Evolutionary conservation across 2,888 invertebrate species (phyloP), one percentile per base, ranked within the genome.

Genomic region (Melanostoma scalare): DNA sequence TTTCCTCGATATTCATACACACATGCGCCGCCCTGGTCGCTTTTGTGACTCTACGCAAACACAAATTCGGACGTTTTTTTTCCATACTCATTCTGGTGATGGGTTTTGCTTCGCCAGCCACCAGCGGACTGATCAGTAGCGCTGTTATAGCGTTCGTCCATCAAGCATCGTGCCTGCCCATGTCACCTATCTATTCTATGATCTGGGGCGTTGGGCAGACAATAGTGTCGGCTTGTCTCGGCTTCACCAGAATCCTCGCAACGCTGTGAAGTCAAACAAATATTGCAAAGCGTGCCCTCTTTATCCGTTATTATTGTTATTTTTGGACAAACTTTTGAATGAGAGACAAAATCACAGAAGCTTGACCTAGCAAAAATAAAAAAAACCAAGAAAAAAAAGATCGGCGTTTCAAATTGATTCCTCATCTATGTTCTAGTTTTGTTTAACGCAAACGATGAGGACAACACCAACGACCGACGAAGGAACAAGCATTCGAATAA

Each of bases 141-240:
- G 98, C 98, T 44, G 96, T 96, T 9, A 95, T 98, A 85, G 97
- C 98, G 68, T 97, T 97, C 89, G 97, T 98, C 86, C 98, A 98
- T 92, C 94, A 96, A 88, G 96, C 97, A 85, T 96, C 97, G 67
- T 95, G 95, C 90, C 93, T 97, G 89, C 94, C 95, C 88, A 97
- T 98, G 97, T 94, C 95, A 80, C 96, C 97, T 50, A 94, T 97
- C 79, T 97, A 98, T 91, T 98, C 98, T 68, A 94, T 98, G 92
- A 93, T 98, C 87, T 98, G 98, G 97, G 98, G 98, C 73, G 95
- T 97, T 67, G 98, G 98, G 85, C 98, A 98, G 92, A 98, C 98
- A 69, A 93, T 97, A 85, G 92, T 97, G 55, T 96, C 97, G 60
- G 96, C 96, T 86, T 96, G 97, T 87, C 94, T 98, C 88, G 98